Evolutionary conservation across 1,140 invertebrate species (phyloP).

Genomic region (Stegodyphus dumicola): DNA sequence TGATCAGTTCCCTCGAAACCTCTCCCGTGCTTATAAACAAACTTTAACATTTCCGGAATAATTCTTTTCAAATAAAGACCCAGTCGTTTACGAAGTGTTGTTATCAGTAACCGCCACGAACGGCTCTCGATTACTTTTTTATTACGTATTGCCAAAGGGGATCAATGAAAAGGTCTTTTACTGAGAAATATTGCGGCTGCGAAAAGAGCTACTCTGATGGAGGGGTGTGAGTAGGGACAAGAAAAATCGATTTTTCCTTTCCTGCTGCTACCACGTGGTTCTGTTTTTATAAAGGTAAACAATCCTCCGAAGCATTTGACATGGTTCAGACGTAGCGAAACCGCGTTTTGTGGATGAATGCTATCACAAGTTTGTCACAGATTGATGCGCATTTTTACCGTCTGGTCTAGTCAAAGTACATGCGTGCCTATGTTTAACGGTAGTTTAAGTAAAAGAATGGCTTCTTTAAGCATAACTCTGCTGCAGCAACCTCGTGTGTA

Average conservation of each 20-base stretch:
- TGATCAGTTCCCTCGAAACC: conserved; percentile 12
- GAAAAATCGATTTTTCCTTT: conserved; percentile 40
- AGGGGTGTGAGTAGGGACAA: neutral
- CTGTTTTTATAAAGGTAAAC: conserved; percentile 59
- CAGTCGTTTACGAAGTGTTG: conserved; percentile 26
- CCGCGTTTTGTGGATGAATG: neutral
- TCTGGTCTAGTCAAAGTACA: no score
- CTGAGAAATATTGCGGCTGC: conserved; percentile 53
- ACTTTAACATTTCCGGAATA: conserved; percentile 49
- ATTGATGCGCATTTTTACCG: no score
- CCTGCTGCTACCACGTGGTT: conserved; percentile 51
- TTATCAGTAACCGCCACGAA: conserved; percentile 59
- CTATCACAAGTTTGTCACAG: no score
- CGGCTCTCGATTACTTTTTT: conserved; percentile 56
- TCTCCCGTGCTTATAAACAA: conserved; percentile 34
- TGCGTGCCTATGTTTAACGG: no score
- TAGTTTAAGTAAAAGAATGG: no score
- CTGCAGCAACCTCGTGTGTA: no score
- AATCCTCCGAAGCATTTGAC: conserved; percentile 20
- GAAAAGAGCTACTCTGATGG: conserved; percentile 15
- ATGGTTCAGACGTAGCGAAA: conserved; percentile 25
- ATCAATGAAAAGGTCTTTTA: conserved; percentile 57
- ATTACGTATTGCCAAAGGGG: conserved; percentile 60
- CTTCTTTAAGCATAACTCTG: no score
- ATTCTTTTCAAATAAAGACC: conserved; percentile 58